phyloP scores from a whole-genome alignment of 2,888 invertebrate genomes.

The Lepidocyrtinus sp. region DNA sequence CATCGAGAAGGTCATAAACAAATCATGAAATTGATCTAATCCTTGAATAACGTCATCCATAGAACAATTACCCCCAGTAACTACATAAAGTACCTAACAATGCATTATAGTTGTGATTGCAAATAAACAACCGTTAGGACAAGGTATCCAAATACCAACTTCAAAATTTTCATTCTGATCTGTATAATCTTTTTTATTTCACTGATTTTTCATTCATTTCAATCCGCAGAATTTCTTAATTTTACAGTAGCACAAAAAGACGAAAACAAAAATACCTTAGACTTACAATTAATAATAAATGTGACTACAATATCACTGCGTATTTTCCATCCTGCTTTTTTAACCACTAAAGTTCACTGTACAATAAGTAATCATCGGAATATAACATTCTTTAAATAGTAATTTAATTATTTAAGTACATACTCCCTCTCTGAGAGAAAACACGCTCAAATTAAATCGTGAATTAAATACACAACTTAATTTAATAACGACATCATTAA shows the following conservation, averaged over 20 bases:
- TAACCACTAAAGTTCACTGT: not conserved
- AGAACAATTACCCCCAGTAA: too few relatives aligned
- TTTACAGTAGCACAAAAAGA: constrained; percentile 51
- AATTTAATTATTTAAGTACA: constrained; percentile 7
- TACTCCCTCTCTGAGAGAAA: not conserved
- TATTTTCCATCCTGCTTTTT: not conserved
- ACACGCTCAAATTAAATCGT: not conserved
- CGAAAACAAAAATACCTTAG: constrained; percentile 48
- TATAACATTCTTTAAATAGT: constrained; percentile 13
- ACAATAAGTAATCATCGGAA: not conserved
- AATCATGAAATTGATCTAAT: too few relatives aligned
- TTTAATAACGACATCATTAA: too few relatives aligned
- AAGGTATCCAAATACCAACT: not conserved
- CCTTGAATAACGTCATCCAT: too few relatives aligned
- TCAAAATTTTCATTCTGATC: constrained; percentile 5
- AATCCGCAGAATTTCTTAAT: constrained; percentile 29
- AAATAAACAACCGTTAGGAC: too few relatives aligned
- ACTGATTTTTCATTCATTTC: constrained; percentile 14
- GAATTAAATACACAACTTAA: too few relatives aligned
- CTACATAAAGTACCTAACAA: too few relatives aligned
- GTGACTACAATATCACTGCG: constrained; percentile 57
- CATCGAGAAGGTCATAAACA: too few relatives aligned
- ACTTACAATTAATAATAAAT: constrained; percentile 28
- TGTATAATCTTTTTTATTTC: constrained; percentile 25
- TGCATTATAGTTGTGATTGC: too few relatives aligned